Base-by-base conservation (phyloP, 2,888 invertebrate species). In the Leucophenga montana region DNA sequence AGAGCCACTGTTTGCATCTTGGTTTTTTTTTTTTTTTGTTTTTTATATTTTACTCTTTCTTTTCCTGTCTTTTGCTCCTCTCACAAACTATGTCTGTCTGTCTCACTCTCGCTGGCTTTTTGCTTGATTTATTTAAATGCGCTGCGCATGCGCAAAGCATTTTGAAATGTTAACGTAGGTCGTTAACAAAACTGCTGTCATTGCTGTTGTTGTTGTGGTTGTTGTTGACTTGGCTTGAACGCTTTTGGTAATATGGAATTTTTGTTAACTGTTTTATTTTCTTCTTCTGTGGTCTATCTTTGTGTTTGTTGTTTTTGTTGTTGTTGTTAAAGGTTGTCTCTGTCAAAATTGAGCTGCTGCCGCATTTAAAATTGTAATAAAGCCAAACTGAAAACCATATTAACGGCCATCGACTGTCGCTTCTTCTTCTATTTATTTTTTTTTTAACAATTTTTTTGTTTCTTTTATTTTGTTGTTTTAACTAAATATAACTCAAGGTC, bases 111-210 rank as follows among this genome's bases (percentile, higher is more conserved):
- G 2, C n/a, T 46, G n/a, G n/a, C n/a, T n/a, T n/a, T n/a, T n/a
- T n/a, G n/a, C n/a, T 48, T 48, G 50, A 8, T 16, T 50, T 50
- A 50, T 50, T 50, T 50, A 4, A n/a, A 11, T 50, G n/a, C 18
- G 50, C 50, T 50, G 59, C 39, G 44, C 46, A 46, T 46, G 69
- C 72, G 68, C 59, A 56, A 61, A 44, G 73, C 46, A 66, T 75
- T 73, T 71, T 72, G 70, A 74, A 76, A 75, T 77, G 73, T 81
- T 77, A 76, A 69, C 76, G 74, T 80, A 77, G 78, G 81, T 81
- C 77, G 76, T 71, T 73, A 73, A 73, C 71, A 73, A 78, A 70
- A 74, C 9, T 46, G 22, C 20, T 46, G 22, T 44, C 6, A 33
- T 62, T 22, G 64, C 27, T 27, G 64, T 44, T 46, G 64, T 50